Base-by-base conservation (phyloP, 2,888 invertebrate species). In the Germaria angustata region DNA sequence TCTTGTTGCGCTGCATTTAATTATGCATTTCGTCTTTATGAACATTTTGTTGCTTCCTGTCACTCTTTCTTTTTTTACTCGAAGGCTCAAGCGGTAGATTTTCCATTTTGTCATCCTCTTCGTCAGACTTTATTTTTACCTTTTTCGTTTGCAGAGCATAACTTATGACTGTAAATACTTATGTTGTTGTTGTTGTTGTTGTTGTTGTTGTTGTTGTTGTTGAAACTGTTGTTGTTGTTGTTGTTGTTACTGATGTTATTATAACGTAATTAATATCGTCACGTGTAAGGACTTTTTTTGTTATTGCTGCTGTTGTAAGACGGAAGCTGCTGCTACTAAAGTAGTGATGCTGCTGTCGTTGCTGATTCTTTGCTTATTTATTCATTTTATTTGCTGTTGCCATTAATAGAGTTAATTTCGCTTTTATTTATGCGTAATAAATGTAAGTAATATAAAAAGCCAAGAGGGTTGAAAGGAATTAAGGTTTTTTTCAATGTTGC, bases 201-300 rank as follows among this genome's bases (percentile, higher is more conserved):
- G 28, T 34, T 59, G 36, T 36, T 73, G 13, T 51, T 75, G 75
- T 51, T 51, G 57, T 22, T 68, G n/a, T n/a, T 75, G 73, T 49
- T 46, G 72, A 51, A 44, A 4, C 7, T 24, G 9, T 13, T 51
- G 36, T 32, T 69, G 5, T 9, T 46, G 32, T 8, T 49, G 24
- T 39, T 61, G 9, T 15, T 59, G 57, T 13, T 57, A 17, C 22
- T 59, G 36, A 28, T 73, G 13, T 69, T 71, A 69, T 73, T 73
- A 82, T 82, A 49, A 66, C 79, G 75, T 82, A 79, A 82, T 82
- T 82, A 82, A 79, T 82, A 82, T 82, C 82, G 79, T 82, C 79
- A 2, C 79, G 69, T 69, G 66, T 78, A 69, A 79, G 71, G 53
- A 75, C 13, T 63, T 73, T 51, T n/a, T 51, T 77, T 69, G 51